These are phyloP conservation scores for Gobio occitaniae DNA, from an alignment of 2,797 vertebrate species.

Conservation along the genomic window DNA sequence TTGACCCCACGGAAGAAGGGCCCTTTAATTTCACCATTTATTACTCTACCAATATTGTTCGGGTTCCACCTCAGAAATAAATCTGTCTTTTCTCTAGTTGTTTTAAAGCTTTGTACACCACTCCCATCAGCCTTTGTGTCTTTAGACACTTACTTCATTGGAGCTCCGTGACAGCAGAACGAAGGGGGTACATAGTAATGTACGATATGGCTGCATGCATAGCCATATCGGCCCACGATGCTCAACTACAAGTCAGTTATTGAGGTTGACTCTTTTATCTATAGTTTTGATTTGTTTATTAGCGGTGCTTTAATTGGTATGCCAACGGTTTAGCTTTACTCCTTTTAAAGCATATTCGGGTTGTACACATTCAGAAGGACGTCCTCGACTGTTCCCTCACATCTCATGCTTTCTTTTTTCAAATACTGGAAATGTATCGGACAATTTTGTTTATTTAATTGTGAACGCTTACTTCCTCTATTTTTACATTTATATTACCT, in stretches of 20 bases:
- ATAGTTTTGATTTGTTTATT: not conserved
- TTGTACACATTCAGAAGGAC: not conserved
- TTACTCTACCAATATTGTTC: conserved; percentile 70
- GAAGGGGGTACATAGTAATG: conserved; percentile 45
- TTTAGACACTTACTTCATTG: conserved; percentile 48
- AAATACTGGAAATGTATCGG: not conserved
- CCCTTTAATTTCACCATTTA: conserved; percentile 79
- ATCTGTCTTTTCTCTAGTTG: conserved; percentile 59
- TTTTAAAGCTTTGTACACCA: conserved; percentile 58
- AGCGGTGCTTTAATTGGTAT: not conserved
- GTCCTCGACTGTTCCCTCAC: not conserved
- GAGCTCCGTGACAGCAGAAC: conserved; percentile 36
- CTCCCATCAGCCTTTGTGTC: conserved; percentile 51
- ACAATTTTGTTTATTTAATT: not conserved
- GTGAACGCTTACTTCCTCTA: not conserved
- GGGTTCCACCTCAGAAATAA: conserved; percentile 59
- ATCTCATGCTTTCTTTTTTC: not conserved
- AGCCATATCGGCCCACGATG: not conserved
- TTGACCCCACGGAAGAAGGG: conserved; percentile 80
- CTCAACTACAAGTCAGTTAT: not conserved
- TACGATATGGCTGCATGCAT: not conserved
- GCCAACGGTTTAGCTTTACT: not conserved
- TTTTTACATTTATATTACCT: not conserved
- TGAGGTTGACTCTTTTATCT: not conserved
- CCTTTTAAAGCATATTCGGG: not conserved